Evolutionary conservation across 2,113 vertebrate genomes (phyloP), one percentile per base, ranked within the genome.

Genomic region (Crotalus horridus): DNA sequence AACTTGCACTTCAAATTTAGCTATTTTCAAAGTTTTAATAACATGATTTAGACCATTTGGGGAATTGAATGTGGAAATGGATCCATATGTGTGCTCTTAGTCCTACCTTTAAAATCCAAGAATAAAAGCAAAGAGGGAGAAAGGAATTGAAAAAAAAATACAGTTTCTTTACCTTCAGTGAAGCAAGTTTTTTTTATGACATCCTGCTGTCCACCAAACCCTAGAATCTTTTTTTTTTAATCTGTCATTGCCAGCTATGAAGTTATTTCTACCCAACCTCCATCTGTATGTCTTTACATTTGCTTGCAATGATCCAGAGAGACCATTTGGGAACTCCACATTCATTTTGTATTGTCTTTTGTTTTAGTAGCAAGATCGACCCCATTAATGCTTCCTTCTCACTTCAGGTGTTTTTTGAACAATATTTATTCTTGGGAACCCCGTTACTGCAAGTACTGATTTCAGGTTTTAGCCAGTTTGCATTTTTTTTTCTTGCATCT

Each of bases 401-500:
- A 13, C 29, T n/a, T 69, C 61, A 69, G 61, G 12, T n/a, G 29
- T n/a, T 69, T 69, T n/a, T 69, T 69, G 4, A 46, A n/a, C n/a
- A 69, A 69, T 69, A 69, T 69, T 69, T 69, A n/a, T 64, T 64
- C 59, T 69, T 69, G 61, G 13, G 61, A 23, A n/a, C 26, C 29
- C 29, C 29, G n/a, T 69, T 69, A n/a, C 4, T n/a, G 61, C 61
- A n/a, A 15, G 61, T 69, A 69, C 61, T 92, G 29, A 39, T 29
- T 51, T 21, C 64, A 43, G 4, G n/a, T 55, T 91, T 55, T 69
- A 33, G 58, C 21, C 11, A 94, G 95, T 69, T 69, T 74, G 3
- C 3, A 0, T 39, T 87, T 95, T 95, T 95, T 90, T 53, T 95
- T 51, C 26, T 90, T 89, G 39, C 91, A 8, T 53, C 90, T 74